Conservation (phyloP, 2,113 vertebrate genomes). For the Cynoglossus semilaevis region DNA sequence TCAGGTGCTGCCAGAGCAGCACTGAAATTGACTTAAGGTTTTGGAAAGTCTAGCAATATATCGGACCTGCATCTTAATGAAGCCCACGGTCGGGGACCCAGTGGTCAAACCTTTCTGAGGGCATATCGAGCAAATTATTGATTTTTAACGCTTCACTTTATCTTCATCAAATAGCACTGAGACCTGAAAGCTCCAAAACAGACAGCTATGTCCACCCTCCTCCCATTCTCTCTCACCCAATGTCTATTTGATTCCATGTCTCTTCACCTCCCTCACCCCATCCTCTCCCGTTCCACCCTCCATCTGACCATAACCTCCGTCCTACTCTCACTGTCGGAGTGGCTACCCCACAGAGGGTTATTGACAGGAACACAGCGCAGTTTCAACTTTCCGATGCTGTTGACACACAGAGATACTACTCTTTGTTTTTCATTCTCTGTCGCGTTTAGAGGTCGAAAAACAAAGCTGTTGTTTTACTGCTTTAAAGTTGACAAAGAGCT, state of each 20-base stretch:
- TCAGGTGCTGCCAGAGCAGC: conserved; percentile 13
- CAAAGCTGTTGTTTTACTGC: conserved; percentile 5
- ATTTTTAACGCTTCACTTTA: conserved; percentile 74
- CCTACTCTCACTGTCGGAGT: conserved; percentile 33
- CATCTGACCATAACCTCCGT: background rate
- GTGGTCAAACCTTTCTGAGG: conserved; percentile 57
- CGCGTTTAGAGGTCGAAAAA: conserved; percentile 42
- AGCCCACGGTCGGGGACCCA: conserved; percentile 31
- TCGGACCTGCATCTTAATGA: conserved; percentile 41
- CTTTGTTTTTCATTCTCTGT: conserved; percentile 17
- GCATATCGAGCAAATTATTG: conserved; percentile 68
- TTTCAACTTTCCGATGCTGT: conserved; percentile 38
- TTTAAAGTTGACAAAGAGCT: background rate
- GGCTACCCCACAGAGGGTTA: conserved; percentile 19
- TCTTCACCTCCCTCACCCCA: conserved; percentile 15
- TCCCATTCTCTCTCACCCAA: background rate
- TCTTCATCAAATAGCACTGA: conserved; percentile 70
- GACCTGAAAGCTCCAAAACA: conserved; percentile 48
- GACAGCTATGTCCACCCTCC: conserved; percentile 27
- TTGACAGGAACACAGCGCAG: conserved; percentile 43
- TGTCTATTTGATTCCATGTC: conserved; percentile 1
- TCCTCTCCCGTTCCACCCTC: background rate
- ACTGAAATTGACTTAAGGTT: conserved; percentile 41
- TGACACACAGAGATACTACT: conserved; percentile 4
- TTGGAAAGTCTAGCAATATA: conserved; percentile 43